Evolutionary conservation across 2,888 invertebrate genomes (phyloP).

Genomic region (Plagodis dolabraria): DNA sequence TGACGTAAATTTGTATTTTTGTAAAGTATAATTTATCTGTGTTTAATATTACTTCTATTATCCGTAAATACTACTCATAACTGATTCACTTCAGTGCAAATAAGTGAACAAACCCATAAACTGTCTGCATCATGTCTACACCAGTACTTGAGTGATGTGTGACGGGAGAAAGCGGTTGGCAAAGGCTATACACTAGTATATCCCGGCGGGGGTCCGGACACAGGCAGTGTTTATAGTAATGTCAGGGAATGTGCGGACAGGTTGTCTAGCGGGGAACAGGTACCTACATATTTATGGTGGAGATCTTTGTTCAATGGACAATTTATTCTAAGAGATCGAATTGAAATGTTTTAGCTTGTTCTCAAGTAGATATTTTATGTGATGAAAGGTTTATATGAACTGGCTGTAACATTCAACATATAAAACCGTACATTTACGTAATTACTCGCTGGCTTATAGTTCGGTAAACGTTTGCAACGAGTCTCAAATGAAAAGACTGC

Average conservation of each 20-base stretch:
- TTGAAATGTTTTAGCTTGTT: background rate
- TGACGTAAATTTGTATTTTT: no score
- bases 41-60: no score
- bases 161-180: conserved; percentile 10
- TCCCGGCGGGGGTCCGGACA: background rate
- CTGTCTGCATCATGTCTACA: conserved; percentile 4
- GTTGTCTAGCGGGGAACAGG: background rate
- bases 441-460: no score
- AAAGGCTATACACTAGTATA: background rate
- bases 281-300: background rate
- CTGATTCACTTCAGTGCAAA: background rate
- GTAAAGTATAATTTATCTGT: no score
- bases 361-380: background rate
- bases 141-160: conserved; percentile 4
- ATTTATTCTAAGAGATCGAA: background rate
- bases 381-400: background rate
- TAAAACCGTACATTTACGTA: no score
- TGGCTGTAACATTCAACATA: no score
- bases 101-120: conserved; percentile 10
- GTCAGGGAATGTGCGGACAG: background rate
- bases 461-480: no score
- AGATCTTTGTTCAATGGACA: background rate
- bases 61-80: no score
- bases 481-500: no score
- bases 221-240: background rate